A percentile compares a stretch with the other conserved stretches of the same genome.
Conservation (phyloP, 1,140 invertebrate species). For the Tetraneura akinire region DNA sequence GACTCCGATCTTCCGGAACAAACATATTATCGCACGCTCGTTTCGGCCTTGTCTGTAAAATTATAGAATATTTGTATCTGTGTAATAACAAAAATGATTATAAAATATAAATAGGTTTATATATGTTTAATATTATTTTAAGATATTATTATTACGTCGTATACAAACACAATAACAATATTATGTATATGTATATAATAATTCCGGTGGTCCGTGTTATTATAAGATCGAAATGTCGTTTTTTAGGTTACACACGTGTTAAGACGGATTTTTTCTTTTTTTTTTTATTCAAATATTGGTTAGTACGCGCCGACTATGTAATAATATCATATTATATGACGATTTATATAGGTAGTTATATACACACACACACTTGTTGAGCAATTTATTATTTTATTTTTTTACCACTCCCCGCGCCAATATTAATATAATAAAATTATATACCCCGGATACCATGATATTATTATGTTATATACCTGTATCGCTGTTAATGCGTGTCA, state of each 20-base stretch:
- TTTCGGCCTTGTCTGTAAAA: background rate
- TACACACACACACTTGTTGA: background rate
- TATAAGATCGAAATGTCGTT: background rate
- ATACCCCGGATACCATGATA: too few species aligned
- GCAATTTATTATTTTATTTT: background rate
- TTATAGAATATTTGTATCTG: background rate
- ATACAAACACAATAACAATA: background rate
- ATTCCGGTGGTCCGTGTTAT: background rate
- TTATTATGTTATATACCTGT: background rate
- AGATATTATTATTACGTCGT: background rate
- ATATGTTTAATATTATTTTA: too few species aligned
- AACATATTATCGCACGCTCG: background rate
- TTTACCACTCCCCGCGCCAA: background rate
- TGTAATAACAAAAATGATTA: background rate
- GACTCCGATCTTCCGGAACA: conserved; percentile 31
- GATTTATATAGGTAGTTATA: background rate
- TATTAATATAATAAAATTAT: too few species aligned
- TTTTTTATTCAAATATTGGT: background rate
- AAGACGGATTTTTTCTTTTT: conserved; percentile 10
- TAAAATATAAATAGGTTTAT: background rate
- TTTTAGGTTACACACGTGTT: conserved; percentile 30
- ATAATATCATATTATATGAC: background rate
- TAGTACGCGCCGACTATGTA: background rate
- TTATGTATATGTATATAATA: background rate
- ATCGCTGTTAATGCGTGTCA: background rate